These are phyloP conservation scores for Bombus superbus DNA, from an alignment of 1,140 invertebrate genomes.

Conservation along the genomic window DNA sequence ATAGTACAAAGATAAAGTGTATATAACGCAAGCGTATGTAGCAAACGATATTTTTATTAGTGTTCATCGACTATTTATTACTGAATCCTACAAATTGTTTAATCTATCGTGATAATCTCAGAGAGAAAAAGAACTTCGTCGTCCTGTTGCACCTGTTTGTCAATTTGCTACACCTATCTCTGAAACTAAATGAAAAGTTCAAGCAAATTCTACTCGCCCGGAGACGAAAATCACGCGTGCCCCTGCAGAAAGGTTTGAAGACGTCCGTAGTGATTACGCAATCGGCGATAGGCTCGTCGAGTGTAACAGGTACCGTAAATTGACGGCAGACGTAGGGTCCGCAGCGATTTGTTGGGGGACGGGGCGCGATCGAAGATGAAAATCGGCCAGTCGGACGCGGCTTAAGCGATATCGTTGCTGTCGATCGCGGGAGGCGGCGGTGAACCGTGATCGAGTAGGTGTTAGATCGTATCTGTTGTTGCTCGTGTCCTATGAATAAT, in stretches of 20 bases:
- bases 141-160: no score
- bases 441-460: slow-evolving; percentile 52
- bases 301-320: slow-evolving; percentile 25
- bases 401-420: slow-evolving; percentile 53
- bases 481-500: slow-evolving; percentile 54
- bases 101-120: no score
- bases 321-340: background rate
- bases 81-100: no score
- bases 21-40: no score
- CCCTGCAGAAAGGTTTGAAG: background rate
- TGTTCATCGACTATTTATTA: no score
- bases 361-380: slow-evolving; percentile 50
- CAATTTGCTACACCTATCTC: no score
- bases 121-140: no score
- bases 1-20: no score
- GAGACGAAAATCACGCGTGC: background rate
- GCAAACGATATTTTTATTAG: no score
- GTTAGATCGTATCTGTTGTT: slow-evolving; percentile 54
- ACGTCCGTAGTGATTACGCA: background rate
- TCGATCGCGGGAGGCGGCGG: slow-evolving; percentile 44
- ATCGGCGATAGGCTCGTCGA: background rate
- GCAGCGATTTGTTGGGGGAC: slow-evolving; percentile 29
- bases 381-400: slow-evolving; percentile 41
- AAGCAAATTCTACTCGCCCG: no score
- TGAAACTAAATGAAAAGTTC: background rate